These are phyloP conservation scores for Athetis lepigone DNA, from an alignment of 2,888 invertebrate genomes.

Conservation along the genomic window DNA sequence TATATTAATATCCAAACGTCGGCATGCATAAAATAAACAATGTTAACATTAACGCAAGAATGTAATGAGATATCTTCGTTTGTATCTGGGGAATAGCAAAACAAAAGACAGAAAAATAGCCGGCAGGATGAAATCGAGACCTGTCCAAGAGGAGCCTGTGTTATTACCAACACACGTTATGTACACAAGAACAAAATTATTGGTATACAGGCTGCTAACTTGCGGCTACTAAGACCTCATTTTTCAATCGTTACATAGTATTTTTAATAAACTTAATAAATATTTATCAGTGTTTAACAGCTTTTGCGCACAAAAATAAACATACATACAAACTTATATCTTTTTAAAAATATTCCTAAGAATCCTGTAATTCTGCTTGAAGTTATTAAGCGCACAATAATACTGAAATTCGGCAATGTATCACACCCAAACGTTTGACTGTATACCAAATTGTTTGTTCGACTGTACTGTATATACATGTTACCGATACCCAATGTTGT, in stretches of 20 bases:
- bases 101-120: constrained; percentile 43
- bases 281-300: no score
- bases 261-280: no score
- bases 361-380: no score
- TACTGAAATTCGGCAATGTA: no score
- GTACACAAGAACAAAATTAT: neutral
- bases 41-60: constrained; percentile 14
- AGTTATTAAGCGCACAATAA: no score
- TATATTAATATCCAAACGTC: neutral
- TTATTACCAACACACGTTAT: constrained; percentile 27
- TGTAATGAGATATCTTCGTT: constrained; percentile 16
- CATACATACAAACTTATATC: neutral
- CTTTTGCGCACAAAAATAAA: neutral
- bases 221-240: neutral
- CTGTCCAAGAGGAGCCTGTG: constrained; percentile 20
- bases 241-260: no score
- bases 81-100: constrained; percentile 17
- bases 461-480: neutral
- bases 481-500: constrained; percentile 21
- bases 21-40: constrained; percentile 13
- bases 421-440: no score
- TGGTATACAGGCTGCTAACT: neutral
- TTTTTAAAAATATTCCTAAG: neutral
- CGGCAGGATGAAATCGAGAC: constrained; percentile 44
- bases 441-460: neutral